Base-by-base conservation (phyloP, 2,888 invertebrate genomes). In the Dolichopus griseipennis region DNA sequence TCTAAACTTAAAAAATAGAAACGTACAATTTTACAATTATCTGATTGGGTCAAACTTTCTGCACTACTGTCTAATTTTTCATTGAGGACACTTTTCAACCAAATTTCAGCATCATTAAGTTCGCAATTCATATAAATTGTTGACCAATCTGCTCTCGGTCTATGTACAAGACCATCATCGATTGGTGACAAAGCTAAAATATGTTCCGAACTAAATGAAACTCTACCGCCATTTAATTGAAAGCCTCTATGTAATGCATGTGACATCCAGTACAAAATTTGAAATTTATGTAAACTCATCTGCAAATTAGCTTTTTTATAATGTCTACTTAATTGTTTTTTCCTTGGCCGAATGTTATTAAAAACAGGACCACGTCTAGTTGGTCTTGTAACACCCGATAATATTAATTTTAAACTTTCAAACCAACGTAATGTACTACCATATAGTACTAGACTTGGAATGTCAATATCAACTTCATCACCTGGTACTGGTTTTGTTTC, bases 341-440 rank as follows among this genome's bases (percentile, higher is more conserved):
- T 96, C 68, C 92, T 86, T 18, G 93, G 92, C 15, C 91, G 86
- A 66, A 90, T 86, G 77, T 93, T 93, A 70, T 88, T 86, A 81
- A 98, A 99, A 43, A 96, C 86, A 1, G 87, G 86, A 0, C 99
- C 99, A 73, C 98, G 87, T 12, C 93, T 87, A 0, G 97, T 97
- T 0, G 98, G 97, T 1, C 98, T 87, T 1, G 98, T 96, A 0
- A 97, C 93, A 0, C 92, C 92, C 0, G 95, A 95, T 52, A 99
- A 81, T 71, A 93, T 93, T 70, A 97, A 85, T 82, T 97, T 96
- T 41, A 99, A 84, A 76, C 95, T 96, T 80, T 97, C 97, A 78
- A 97, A 93, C 94, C 97, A 97, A 72, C 89, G 86, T 37, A 97
- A 83, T 0, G 97, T 97, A 75, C 95, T 96, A 66, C 97, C 96